phyloP scores from a whole-genome alignment of 1,140 invertebrate genomes.

The Drosophila prosaltans region DNA sequence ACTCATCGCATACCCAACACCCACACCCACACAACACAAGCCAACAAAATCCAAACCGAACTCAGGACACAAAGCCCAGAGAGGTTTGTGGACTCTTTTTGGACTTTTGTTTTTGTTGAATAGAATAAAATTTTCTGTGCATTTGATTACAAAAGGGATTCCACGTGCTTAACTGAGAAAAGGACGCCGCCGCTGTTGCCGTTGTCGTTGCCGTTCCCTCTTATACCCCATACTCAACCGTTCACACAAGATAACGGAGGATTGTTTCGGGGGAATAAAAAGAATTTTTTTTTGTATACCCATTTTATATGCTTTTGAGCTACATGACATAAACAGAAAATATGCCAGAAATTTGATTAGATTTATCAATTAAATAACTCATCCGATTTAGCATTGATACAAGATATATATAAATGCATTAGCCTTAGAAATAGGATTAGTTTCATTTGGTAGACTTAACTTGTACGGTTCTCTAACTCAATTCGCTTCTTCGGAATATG shows the following conservation, averaged over 20 bases:
- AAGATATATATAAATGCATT: background rate
- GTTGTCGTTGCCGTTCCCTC: background rate
- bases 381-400: background rate
- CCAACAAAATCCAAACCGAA: conserved; percentile 16
- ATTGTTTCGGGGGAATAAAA: conserved; percentile 2
- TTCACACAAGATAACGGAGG: background rate
- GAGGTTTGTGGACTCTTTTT: conserved; percentile 63
- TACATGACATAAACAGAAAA: conserved; percentile 8
- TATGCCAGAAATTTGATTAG: conserved; percentile 9
- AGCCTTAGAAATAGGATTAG: background rate
- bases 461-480: too few relatives aligned
- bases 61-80: conserved; percentile 70
- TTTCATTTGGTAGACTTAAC: background rate
- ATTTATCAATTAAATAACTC: conserved; percentile 11
- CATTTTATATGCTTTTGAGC: conserved; percentile 10
- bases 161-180: conserved; percentile 65
- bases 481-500: too few relatives aligned
- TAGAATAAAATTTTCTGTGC: conserved; percentile 76
- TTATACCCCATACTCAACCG: conserved; percentile 32
- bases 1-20: background rate
- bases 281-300: conserved; percentile 10
- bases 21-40: conserved; percentile 25
- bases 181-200: background rate
- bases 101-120: conserved; percentile 47
- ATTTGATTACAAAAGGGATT: conserved; percentile 79